These are phyloP conservation scores for Rutilus rutilus DNA, from an alignment of 2,113 vertebrate genomes.

Conservation along the genomic window DNA sequence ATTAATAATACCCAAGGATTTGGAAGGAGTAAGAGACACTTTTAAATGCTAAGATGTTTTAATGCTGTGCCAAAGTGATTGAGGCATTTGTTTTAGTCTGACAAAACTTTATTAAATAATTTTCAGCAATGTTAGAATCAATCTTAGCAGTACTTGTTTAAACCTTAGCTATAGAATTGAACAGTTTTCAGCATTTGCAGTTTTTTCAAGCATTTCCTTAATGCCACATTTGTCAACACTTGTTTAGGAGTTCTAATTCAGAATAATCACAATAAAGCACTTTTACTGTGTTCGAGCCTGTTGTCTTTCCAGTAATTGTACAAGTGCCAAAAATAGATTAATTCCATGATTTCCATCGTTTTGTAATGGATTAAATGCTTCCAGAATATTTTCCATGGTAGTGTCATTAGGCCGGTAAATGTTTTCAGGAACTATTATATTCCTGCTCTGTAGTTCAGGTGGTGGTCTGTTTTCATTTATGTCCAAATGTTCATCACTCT, in stretches of 20 bases:
- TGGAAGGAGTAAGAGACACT: not conserved
- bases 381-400: not conserved
- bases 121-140: no score
- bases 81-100: not conserved
- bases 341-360: constrained; percentile 8
- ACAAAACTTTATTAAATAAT: no score
- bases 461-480: not conserved
- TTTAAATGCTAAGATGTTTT: not conserved
- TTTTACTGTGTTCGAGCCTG: not conserved
- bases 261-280: not conserved
- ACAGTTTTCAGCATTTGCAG: not conserved
- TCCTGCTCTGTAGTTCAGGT: not conserved
- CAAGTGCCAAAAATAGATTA: not conserved
- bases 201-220: not conserved
- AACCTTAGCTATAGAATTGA: not conserved
- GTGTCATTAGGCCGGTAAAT: not conserved
- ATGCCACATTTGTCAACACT: not conserved
- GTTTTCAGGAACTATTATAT: not conserved
- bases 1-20: not conserved
- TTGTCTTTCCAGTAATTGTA: not conserved
- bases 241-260: not conserved
- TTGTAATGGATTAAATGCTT: constrained; percentile 2
- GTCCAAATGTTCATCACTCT: no score
- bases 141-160: not conserved
- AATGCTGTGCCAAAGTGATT: not conserved